Base-by-base conservation (phyloP, 2,113 vertebrate species). In the Verasper variegatus region DNA sequence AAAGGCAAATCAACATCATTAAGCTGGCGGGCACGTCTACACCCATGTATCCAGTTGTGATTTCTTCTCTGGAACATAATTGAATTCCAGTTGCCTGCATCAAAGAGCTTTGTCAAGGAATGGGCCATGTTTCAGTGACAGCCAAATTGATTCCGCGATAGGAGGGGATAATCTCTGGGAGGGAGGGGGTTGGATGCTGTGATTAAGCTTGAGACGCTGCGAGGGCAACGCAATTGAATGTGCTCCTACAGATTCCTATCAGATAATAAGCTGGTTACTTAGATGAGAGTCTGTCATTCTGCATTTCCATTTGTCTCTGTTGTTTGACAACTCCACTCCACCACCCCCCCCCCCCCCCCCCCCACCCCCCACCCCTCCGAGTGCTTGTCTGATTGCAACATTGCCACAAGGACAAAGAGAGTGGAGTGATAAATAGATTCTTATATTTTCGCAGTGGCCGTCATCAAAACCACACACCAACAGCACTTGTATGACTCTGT, bases 251-350 rank as follows among this genome's bases (percentile, higher is more conserved):
- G 83, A 89, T 85, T 62, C 60, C 58, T 85, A 86, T 89, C 85
- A 85, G 76, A 81, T 91, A 92, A 90, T 89, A 76, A 86, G 84
- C 57, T 76, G 69, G 26, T 68, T 78, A 71, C 71, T 82, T 81
- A 68, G 52, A 57, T 40, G 35, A 61, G 35, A 61, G 68, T 78
- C 35, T 35, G 51, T 55, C 63, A 59, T 56, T 71, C 73, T 65
- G 45, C 54, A 18, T 61, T 56, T 69, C 27, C 42, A 27, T 81
- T 74, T 77, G 68, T 71, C 64, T 71, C 49, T 58, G 63, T 68
- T 69, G 73, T 81, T 80, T 27, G 18, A 80, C 71, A 71, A 67
- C 26, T 18, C 23, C 64, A 35, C 27, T 70, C 55, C 58, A 27
- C 51, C 20, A 1, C 2, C 51, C 51, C 51, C 49, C 75, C 2